Percentiles rank a stretch among this genome's conserved stretches.
Conservation (phyloP, 2,888 invertebrate species). For the Platycnemis pennipes region DNA sequence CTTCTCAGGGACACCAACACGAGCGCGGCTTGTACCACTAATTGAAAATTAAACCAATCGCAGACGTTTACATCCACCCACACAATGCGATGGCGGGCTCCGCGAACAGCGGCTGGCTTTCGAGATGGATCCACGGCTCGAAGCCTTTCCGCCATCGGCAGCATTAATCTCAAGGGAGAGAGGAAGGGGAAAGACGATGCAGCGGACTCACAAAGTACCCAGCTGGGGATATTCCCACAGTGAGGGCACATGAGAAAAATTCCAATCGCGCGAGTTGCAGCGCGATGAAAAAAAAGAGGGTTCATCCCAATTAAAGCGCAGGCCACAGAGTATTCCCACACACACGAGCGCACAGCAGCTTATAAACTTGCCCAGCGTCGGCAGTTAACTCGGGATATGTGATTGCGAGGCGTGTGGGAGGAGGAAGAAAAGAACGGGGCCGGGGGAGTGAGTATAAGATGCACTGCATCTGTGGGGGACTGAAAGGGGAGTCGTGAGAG, state of each 20-base stretch:
- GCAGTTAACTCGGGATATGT: background rate
- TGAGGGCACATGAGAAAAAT: background rate
- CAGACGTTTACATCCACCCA: no score
- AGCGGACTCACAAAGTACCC: background rate
- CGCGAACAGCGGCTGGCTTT: no score
- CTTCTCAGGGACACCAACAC: no score
- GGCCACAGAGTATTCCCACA: background rate
- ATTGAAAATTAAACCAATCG: no score
- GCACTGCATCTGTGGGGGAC: background rate
- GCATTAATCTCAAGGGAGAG: background rate
- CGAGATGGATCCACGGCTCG: no score
- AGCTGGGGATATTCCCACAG: background rate
- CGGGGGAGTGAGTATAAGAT: background rate
- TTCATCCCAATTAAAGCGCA: conserved; percentile 26
- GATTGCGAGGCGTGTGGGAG: background rate
- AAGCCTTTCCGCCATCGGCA: background rate
- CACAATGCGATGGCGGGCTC: no score
- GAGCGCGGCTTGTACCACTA: no score
- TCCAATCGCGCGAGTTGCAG: conserved; percentile 21
- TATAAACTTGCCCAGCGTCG: background rate
- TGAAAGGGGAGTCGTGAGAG: background rate
- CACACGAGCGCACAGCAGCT: background rate
- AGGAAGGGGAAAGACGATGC: background rate
- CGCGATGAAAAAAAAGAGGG: background rate
- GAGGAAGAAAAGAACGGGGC: background rate